Percentiles rank a stretch among this genome's conserved stretches.
phyloP scores from a whole-genome alignment of 2,113 vertebrate genomes.

The Xiphophorus couchianus region DNA sequence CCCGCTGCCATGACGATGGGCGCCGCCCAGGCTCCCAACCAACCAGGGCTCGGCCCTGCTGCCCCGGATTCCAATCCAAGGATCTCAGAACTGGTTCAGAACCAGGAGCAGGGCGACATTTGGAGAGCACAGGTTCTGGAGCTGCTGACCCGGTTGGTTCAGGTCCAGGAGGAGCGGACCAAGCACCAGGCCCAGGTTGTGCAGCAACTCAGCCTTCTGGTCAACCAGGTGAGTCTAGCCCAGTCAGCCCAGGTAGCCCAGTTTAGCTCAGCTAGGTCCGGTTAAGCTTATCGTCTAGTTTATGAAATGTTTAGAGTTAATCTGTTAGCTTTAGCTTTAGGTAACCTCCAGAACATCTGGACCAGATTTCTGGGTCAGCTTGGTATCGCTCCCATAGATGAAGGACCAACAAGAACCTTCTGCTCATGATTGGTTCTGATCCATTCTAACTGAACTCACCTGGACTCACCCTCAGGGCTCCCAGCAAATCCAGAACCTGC shows the following conservation, averaged over 20 bases:
- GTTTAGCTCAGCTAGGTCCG: not conserved
- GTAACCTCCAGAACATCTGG: not conserved
- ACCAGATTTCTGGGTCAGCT: not conserved
- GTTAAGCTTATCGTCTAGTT: not conserved
- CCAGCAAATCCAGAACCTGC: constrained; percentile 63
- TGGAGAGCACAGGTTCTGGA: constrained; percentile 51
- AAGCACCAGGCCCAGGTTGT: constrained; percentile 56
- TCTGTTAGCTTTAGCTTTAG: too few relatives aligned
- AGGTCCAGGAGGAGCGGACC: constrained; percentile 54
- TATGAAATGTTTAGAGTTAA: too few relatives aligned
- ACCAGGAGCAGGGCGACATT: not conserved
- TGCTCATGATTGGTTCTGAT: not conserved
- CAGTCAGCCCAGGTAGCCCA: not conserved
- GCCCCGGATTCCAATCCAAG: not conserved
- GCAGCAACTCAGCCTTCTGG: constrained; percentile 50
- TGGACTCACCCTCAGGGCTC: constrained; percentile 34
- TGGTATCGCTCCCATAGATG: too few relatives aligned
- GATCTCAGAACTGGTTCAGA: constrained; percentile 6
- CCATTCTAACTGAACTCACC: not conserved
- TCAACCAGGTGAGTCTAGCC: constrained; percentile 42
- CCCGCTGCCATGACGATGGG: constrained; percentile 33
- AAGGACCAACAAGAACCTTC: not conserved
- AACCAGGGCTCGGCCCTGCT: not conserved
- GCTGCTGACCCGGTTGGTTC: constrained; percentile 56
- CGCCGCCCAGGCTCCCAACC: not conserved